Conservation (phyloP, 2,113 vertebrate species). For the Hyaena hyaena region DNA sequence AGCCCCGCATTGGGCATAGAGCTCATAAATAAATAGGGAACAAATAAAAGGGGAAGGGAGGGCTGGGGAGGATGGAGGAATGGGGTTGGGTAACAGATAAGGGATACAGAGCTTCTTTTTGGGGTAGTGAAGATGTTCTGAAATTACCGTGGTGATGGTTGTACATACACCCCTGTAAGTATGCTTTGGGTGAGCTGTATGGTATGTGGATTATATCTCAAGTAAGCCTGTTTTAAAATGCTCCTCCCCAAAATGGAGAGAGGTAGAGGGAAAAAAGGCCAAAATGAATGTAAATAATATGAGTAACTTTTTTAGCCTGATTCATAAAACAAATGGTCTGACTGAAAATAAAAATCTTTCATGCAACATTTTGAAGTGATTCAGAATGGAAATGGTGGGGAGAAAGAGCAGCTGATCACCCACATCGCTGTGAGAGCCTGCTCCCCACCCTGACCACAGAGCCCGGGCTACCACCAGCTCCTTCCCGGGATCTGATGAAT, state of each 20-base stretch:
- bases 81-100: neutral
- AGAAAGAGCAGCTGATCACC: neutral
- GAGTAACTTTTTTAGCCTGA: neutral
- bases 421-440: neutral
- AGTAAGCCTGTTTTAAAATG: neutral
- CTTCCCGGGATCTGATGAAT: neutral
- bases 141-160: neutral
- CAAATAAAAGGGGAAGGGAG: too few species aligned
- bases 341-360: neutral
- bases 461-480: neutral
- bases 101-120: neutral
- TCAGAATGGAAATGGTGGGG: neutral
- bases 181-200: neutral
- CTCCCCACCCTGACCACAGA: too few species aligned
- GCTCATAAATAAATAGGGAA: neutral
- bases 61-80: too few species aligned
- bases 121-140: neutral
- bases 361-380: neutral
- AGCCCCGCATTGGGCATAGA: neutral
- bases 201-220: neutral
- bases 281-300: constrained; percentile 8
- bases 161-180: neutral
- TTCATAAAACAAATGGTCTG: neutral
- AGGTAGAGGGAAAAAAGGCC: neutral
- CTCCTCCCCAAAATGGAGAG: too few species aligned